Conservation (phyloP, 2,113 vertebrate genomes). For the Mus pahari region DNA sequence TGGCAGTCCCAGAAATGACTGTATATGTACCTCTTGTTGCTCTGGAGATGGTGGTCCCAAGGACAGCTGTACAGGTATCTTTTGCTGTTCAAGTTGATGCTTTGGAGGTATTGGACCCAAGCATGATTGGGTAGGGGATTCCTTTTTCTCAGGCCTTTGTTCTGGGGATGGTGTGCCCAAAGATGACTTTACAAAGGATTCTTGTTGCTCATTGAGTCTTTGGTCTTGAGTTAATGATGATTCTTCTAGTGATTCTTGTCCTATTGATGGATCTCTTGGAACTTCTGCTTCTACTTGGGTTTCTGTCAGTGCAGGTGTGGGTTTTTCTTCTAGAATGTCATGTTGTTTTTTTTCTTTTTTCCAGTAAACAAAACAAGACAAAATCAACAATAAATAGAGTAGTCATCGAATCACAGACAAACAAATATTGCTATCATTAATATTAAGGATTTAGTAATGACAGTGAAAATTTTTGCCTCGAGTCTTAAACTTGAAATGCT, state of each 20-base stretch:
- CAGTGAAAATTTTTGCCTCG: background rate
- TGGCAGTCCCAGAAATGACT: accelerated
- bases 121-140: background rate
- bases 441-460: background rate
- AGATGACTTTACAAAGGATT: background rate
- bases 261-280: background rate
- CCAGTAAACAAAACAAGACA: constrained; percentile 64
- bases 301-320: background rate
- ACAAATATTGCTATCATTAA: background rate
- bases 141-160: background rate
- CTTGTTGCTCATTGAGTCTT: background rate
- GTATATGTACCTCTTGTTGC: background rate
- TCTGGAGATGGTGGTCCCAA: background rate
- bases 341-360: constrained; percentile 68
- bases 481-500: background rate
- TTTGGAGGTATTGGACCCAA: background rate
- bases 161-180: background rate
- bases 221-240: background rate
- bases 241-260: background rate
- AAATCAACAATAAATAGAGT: constrained; percentile 41
- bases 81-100: background rate
- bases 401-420: background rate
- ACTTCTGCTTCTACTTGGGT: background rate
- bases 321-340: constrained; percentile 36
- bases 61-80: accelerated